Percentiles rank a stretch among this genome's conserved stretches.
Conservation (phyloP, 2,888 invertebrate genomes). For the Drosophila recens region DNA sequence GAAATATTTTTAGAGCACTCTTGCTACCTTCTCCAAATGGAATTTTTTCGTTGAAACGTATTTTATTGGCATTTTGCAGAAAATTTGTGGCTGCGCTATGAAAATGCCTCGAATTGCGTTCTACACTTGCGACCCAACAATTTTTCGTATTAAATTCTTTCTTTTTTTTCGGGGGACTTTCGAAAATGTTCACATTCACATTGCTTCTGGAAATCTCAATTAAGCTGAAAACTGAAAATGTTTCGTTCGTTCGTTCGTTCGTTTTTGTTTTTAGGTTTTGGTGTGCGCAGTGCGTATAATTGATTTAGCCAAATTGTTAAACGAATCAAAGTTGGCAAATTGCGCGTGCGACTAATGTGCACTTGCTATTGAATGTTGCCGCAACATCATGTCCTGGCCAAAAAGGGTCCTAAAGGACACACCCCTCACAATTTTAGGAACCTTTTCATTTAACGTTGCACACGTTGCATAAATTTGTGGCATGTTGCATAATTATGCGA, state of each 20-base stretch:
- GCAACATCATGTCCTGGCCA: background rate
- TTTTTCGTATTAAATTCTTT: slow-evolving; percentile 59
- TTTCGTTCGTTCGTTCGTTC: slow-evolving; percentile 4
- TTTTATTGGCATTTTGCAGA: slow-evolving; percentile 77
- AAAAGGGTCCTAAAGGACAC: slow-evolving; percentile 23
- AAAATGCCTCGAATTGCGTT: slow-evolving; percentile 59
- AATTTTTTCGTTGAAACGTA: slow-evolving; percentile 80
- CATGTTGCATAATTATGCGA: slow-evolving; percentile 66
- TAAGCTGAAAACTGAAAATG: slow-evolving; percentile 49
- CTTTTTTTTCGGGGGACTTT: slow-evolving; percentile 8
- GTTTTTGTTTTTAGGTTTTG: background rate
- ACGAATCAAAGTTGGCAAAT: slow-evolving; percentile 69
- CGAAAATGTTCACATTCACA: slow-evolving; percentile 12
- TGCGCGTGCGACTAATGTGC: slow-evolving; percentile 45
- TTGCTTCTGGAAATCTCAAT: slow-evolving; percentile 53
- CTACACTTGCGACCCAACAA: slow-evolving; percentile 36
- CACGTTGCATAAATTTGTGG: slow-evolving; percentile 71
- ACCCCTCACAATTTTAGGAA: slow-evolving; percentile 6
- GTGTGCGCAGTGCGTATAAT: slow-evolving; percentile 64
- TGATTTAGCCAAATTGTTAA: slow-evolving; percentile 79
- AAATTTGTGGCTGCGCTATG: slow-evolving; percentile 72
- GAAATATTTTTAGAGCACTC: slow-evolving; percentile 70
- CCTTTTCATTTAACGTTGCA: slow-evolving; percentile 68
- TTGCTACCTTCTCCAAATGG: slow-evolving; percentile 61
- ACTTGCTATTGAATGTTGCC: background rate